Evolutionary conservation across 2,888 invertebrate species (phyloP).

Genomic region (Craniophora ligustri): DNA sequence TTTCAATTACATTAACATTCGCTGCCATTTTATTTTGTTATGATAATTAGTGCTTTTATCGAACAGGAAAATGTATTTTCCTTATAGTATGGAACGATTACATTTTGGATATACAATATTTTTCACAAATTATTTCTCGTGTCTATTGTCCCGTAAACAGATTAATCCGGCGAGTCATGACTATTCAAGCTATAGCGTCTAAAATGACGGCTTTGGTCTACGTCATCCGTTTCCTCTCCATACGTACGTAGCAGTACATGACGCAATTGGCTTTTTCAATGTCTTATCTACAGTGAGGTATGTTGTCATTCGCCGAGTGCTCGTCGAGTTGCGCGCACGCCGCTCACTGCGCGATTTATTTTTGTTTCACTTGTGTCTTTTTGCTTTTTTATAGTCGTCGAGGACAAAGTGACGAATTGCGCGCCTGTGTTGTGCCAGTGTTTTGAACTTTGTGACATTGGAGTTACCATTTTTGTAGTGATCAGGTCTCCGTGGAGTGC

Average conservation of each 20-base stretch:
- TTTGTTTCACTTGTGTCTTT: constrained; percentile 82
- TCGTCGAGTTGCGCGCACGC: constrained; percentile 83
- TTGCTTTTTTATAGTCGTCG: constrained; percentile 78
- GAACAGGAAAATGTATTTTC: constrained; percentile 44
- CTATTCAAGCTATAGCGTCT: constrained; percentile 72
- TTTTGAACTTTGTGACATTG: constrained; percentile 84
- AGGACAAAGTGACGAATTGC: constrained; percentile 85
- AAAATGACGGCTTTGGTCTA: constrained; percentile 80
- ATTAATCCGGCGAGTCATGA: constrained; percentile 73
- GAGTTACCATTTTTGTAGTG: constrained; percentile 67
- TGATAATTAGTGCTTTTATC: constrained; percentile 36
- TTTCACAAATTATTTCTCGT: constrained; percentile 36
- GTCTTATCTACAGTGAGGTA: constrained; percentile 86
- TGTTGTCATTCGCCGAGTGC: constrained; percentile 86
- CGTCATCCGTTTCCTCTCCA: constrained; percentile 85
- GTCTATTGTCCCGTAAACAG: constrained; percentile 72
- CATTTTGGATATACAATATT: constrained; percentile 22
- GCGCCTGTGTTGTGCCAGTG: constrained; percentile 81
- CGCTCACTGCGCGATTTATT: constrained; percentile 71
- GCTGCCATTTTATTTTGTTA: constrained; percentile 32
- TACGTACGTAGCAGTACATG: constrained; percentile 86
- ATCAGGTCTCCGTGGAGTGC: constrained; percentile 63
- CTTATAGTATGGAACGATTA: constrained; percentile 18
- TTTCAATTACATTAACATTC: constrained; percentile 37
- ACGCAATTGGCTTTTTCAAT: constrained; percentile 89